Percentiles rank a stretch among this genome's conserved stretches.
phyloP scores from a whole-genome alignment of 1,140 invertebrate genomes.

The Drosophila triauraria region DNA sequence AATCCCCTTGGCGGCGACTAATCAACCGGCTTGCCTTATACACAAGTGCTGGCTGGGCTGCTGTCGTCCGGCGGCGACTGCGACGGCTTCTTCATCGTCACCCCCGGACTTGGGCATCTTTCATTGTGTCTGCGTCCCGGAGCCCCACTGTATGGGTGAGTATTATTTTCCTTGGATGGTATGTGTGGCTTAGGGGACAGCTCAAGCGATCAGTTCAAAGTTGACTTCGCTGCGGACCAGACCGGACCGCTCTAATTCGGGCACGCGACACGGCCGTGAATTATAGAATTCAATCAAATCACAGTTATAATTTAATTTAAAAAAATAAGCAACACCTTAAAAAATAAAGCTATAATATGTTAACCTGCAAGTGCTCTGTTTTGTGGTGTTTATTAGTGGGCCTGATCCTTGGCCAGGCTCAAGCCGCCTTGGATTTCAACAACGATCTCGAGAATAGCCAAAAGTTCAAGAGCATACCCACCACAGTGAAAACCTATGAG shows the following conservation, averaged over 20 bases:
- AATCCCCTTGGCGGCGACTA: constrained; percentile 63
- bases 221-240: constrained; percentile 56
- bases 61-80: constrained; percentile 13
- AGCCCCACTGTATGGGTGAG: constrained; percentile 29
- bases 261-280: constrained; percentile 42
- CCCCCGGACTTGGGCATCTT: constrained; percentile 37
- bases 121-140: constrained; percentile 23
- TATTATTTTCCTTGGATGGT: constrained; percentile 5
- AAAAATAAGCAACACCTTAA: neutral
- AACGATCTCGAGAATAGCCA: constrained; percentile 71
- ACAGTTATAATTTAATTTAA: constrained; percentile 64
- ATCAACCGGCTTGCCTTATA: constrained; percentile 65
- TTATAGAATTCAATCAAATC: constrained; percentile 43
- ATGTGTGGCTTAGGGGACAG: constrained; percentile 38
- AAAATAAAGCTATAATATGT: constrained; percentile 30
- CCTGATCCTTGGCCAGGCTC: constrained; percentile 7
- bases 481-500: constrained; percentile 90
- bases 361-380: constrained; percentile 13
- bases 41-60: constrained; percentile 37
- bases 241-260: constrained; percentile 34
- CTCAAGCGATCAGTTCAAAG: constrained; percentile 66
- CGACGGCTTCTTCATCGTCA: constrained; percentile 26
- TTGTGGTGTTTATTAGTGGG: constrained; percentile 29
- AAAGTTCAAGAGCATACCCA: constrained; percentile 88
- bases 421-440: constrained; percentile 63